Evolutionary conservation across 2,888 invertebrate species (phyloP).

Genomic region (Linhomoeus sp.): DNA sequence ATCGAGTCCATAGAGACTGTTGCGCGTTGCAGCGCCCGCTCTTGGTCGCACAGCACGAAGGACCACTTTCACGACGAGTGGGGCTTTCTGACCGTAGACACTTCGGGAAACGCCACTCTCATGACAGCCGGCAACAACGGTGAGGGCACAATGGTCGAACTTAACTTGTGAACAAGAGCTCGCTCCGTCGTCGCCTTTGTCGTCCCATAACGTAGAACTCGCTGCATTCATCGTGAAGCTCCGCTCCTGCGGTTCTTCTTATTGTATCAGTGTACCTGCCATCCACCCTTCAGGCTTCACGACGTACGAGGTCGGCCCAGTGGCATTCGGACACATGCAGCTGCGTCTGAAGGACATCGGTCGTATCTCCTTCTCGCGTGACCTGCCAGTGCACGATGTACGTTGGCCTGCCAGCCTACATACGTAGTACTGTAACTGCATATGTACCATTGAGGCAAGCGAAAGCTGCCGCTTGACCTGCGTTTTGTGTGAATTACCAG

Average conservation of each 20-base stretch:
- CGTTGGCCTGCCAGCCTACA: too few relatives aligned
- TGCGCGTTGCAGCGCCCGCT: conserved; percentile 26
- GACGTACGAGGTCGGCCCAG: conserved; percentile 26
- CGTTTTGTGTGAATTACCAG: neutral
- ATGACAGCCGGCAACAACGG: conserved; percentile 29
- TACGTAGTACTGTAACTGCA: too few relatives aligned
- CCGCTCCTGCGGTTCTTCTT: too few relatives aligned
- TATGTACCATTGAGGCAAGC: too few relatives aligned
- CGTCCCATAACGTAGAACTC: too few relatives aligned
- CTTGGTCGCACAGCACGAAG: conserved; percentile 29
- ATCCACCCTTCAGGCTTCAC: conserved; percentile 19
- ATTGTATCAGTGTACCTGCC: neutral
- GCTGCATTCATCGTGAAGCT: too few relatives aligned
- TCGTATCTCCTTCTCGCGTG: conserved; percentile 26
- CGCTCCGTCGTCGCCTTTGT: neutral
- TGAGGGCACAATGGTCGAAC: conserved; percentile 7
- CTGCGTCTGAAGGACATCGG: conserved; percentile 27
- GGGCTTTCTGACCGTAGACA: conserved; percentile 26
- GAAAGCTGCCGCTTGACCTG: too few relatives aligned
- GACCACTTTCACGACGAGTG: conserved; percentile 29
- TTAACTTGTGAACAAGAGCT: too few relatives aligned
- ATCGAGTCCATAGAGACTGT: too few relatives aligned
- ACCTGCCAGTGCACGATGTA: conserved; percentile 28
- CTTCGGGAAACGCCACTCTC: conserved; percentile 23
- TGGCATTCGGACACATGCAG: conserved; percentile 17